phyloP scores from a whole-genome alignment of 2,888 invertebrate genomes.

The Andrena flavipes region DNA sequence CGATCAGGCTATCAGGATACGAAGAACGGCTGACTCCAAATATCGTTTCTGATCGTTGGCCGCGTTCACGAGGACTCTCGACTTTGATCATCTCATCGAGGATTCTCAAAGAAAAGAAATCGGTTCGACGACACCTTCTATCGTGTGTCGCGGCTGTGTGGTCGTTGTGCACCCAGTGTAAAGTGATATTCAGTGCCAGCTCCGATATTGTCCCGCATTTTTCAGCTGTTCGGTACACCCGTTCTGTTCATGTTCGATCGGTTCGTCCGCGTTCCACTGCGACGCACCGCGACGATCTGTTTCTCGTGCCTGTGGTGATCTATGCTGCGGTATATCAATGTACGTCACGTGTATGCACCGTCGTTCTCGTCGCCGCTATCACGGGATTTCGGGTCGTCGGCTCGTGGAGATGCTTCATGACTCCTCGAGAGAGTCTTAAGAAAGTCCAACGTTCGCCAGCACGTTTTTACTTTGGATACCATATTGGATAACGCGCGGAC shows the following conservation, averaged over 20 bases:
- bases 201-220: slow-evolving; percentile 16
- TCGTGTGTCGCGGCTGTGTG: slow-evolving; percentile 49
- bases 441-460: slow-evolving; percentile 38
- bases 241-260: slow-evolving; percentile 33
- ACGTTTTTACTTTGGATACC: slow-evolving; percentile 60
- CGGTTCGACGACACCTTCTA: neutral
- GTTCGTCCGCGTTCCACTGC: slow-evolving; percentile 35
- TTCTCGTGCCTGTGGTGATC: slow-evolving; percentile 67
- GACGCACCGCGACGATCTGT: slow-evolving; percentile 61
- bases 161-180: slow-evolving; percentile 69
- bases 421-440: slow-evolving; percentile 79
- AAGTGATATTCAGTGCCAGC: slow-evolving; percentile 68
- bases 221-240: neutral
- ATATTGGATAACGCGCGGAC: slow-evolving; percentile 60
- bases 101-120: neutral
- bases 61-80: neutral
- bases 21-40: too few relatives aligned
- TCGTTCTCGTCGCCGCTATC: slow-evolving; percentile 74
- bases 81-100: neutral
- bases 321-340: slow-evolving; percentile 73
- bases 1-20: too few relatives aligned
- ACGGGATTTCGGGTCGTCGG: slow-evolving; percentile 74
- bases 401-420: slow-evolving; percentile 76
- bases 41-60: too few relatives aligned
- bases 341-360: slow-evolving; percentile 78